Conservation (phyloP, 2,797 vertebrate genomes). For the Smutsia gigantea region DNA sequence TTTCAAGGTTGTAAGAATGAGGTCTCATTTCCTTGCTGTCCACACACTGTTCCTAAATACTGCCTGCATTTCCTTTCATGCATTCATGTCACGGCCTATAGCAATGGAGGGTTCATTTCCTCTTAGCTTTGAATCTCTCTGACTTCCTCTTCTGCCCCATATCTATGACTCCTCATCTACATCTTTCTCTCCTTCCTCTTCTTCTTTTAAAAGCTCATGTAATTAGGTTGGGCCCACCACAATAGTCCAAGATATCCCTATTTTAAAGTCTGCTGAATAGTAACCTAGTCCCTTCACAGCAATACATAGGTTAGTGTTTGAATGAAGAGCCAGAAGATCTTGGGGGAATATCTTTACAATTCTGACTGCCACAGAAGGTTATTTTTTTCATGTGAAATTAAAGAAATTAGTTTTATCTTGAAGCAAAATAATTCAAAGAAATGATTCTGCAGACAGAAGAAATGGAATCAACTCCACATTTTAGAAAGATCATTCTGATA, state of each 20-base stretch:
- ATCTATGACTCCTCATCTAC: neutral
- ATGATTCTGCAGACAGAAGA: neutral
- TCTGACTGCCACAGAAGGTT: neutral
- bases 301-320: neutral
- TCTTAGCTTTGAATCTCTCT: neutral
- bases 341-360: neutral
- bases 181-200: neutral
- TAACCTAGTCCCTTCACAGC: neutral
- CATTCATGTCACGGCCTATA: neutral
- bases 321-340: neutral
- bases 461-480: neutral
- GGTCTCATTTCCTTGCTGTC: neutral
- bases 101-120: neutral
- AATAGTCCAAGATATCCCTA: neutral
- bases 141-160: neutral
- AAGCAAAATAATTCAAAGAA: slow-evolving; percentile 8
- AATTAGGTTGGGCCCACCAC: neutral
- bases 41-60: neutral
- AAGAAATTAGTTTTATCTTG: neutral
- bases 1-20: neutral
- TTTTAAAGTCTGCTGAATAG: neutral
- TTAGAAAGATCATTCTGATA: neutral
- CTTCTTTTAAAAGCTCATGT: neutral
- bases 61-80: neutral
- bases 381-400: neutral